Conservation (phyloP, 2,113 vertebrate genomes). For the Sylvia atricapilla region DNA sequence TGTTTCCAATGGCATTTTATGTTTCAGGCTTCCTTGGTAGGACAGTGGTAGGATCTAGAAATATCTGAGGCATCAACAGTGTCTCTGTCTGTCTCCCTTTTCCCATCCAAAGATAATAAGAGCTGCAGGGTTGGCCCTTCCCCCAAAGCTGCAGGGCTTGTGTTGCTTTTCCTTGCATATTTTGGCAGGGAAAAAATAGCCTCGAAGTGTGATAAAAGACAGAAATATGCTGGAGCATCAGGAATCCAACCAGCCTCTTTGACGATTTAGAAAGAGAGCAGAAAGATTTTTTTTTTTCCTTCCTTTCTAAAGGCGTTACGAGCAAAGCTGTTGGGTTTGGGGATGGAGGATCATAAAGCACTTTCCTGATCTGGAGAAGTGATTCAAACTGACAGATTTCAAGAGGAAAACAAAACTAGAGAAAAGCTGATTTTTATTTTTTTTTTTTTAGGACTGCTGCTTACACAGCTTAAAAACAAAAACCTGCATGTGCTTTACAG, state of each 20-base stretch:
- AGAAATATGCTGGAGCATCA: slow-evolving; percentile 36
- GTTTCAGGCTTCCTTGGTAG: neutral
- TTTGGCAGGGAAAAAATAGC: slow-evolving; percentile 55
- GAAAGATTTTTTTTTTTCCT: neutral
- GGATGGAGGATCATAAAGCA: neutral
- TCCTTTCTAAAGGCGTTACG: neutral
- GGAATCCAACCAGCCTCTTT: slow-evolving; percentile 3
- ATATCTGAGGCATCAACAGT: neutral
- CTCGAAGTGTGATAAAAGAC: slow-evolving; percentile 20
- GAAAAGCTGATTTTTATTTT: neutral
- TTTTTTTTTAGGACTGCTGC: neutral
- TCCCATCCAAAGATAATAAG: slow-evolving; percentile 57
- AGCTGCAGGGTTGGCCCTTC: slow-evolving; percentile 33
- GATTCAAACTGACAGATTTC: slow-evolving; percentile 13
- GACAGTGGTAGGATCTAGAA: neutral
- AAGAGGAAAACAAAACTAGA: neutral
- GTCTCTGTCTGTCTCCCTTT: slow-evolving; percentile 21
- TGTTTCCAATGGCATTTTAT: neutral
- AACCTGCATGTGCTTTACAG: neutral
- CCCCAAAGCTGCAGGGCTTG: slow-evolving; percentile 37
- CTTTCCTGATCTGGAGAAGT: neutral
- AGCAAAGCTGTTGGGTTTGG: neutral
- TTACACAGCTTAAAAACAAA: neutral
- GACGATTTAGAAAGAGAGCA: neutral
- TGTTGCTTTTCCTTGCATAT: slow-evolving; percentile 33